Conservation (phyloP, 2,797 vertebrate species). For the Tangara arthus region DNA sequence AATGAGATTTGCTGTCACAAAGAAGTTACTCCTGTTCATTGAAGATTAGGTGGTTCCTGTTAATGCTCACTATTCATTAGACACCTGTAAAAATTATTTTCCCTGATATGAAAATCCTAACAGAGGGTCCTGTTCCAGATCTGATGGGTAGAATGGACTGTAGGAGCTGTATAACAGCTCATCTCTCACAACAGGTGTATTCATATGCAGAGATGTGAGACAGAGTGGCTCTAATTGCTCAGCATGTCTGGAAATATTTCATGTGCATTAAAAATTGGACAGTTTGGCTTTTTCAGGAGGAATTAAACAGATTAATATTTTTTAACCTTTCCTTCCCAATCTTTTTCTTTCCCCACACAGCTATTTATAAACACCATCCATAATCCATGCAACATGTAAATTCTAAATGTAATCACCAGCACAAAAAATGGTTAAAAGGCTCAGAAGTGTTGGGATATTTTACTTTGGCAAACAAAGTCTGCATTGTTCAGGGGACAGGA, state of each 20-base stretch:
- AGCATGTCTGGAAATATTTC: neutral
- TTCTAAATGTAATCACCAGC: slow-evolving; percentile 55
- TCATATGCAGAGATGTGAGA: neutral
- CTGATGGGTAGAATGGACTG: neutral
- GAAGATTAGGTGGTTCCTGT: neutral
- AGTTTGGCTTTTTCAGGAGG: neutral
- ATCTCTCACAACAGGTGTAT: neutral
- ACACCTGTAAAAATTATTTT: neutral
- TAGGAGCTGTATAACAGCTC: neutral
- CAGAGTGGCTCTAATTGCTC: neutral
- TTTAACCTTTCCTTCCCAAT: neutral
- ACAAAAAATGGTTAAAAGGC: neutral
- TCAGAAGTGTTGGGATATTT: neutral
- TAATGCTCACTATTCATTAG: neutral
- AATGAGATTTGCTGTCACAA: neutral
- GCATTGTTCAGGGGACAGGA: neutral
- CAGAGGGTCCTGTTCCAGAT: neutral
- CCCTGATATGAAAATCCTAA: neutral
- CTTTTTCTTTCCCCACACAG: neutral
- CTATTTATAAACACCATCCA: slow-evolving; percentile 9
- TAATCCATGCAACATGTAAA: neutral
- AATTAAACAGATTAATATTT: neutral
- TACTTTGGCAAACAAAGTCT: slow-evolving; percentile 16
- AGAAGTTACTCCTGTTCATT: neutral
- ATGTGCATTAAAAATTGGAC: neutral